phyloP scores from a whole-genome alignment of 2,888 invertebrate genomes.

The Lasioglossum zephyrum region DNA sequence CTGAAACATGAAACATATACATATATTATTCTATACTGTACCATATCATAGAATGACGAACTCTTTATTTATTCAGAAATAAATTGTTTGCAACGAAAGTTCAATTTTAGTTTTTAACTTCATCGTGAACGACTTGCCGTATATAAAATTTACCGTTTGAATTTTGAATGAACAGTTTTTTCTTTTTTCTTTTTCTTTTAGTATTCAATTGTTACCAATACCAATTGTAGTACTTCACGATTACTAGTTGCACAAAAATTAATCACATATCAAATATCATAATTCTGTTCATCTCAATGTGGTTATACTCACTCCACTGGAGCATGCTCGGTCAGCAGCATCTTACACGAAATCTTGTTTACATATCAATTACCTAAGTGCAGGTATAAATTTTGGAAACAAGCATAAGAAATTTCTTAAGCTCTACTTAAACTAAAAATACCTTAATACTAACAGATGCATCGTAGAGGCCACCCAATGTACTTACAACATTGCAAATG shows the following conservation, averaged over 20 bases:
- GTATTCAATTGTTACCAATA: slow-evolving; percentile 30
- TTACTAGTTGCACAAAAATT: slow-evolving; percentile 77
- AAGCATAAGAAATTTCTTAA: slow-evolving; percentile 74
- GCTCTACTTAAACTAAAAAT: slow-evolving; percentile 73
- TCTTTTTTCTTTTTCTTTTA: slow-evolving; percentile 27
- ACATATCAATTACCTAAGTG: slow-evolving; percentile 82
- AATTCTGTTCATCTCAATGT: slow-evolving; percentile 75
- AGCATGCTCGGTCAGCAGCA: slow-evolving; percentile 78
- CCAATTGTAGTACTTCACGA: slow-evolving; percentile 58
- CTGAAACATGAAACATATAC: slow-evolving; percentile 33
- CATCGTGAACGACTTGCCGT: not conserved
- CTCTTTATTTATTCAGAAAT: slow-evolving; percentile 21
- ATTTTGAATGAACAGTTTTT: slow-evolving; percentile 29
- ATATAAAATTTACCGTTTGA: slow-evolving; percentile 22
- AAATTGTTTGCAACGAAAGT: slow-evolving; percentile 12
- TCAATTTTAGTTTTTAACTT: slow-evolving; percentile 12
- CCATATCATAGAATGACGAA: slow-evolving; percentile 30
- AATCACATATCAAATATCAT: slow-evolving; percentile 66
- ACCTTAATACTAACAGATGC: slow-evolving; percentile 76
- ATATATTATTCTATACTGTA: slow-evolving; percentile 18
- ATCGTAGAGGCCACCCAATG: slow-evolving; percentile 80
- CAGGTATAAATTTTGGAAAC: slow-evolving; percentile 80
- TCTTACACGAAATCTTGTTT: slow-evolving; percentile 81
- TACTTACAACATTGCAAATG: slow-evolving; percentile 83
- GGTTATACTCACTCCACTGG: slow-evolving; percentile 81